Evolutionary conservation across 2,797 vertebrate genomes (phyloP), one percentile per base, ranked within the genome.

Genomic region (Pangasius djambal): DNA sequence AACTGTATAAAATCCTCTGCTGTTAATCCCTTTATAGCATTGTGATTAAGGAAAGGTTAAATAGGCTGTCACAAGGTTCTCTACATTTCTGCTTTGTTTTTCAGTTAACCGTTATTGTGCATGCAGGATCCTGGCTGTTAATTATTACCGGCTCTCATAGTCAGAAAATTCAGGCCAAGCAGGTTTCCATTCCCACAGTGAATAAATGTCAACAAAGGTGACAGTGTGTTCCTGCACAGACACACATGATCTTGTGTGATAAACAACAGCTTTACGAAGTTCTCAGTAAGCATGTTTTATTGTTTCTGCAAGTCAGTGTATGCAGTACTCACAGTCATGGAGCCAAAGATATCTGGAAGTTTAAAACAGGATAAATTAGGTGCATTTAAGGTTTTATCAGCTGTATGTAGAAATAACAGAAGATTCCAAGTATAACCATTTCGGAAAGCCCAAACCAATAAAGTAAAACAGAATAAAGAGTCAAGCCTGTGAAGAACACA

Each of bases 181-280:
- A 69, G 0, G 94, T 87, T 94, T 59, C 70, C 12, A n/a, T 88
- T 94, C 93, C 93, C 93, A 94, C 81, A 57, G 22, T 72, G 4
- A 48, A 31, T 63, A 31, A 67, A 28, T 34, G 37, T 86, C 65
- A 82, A 16, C n/a, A 82, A 5, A 0, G 4, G 28, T 77, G 37
- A 57, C 65, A 85, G 34, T 22, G 75, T 25, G 61, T 55, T 9
- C 72, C 28, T 61, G 77, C 8, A 52, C 40, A 65, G 37, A 34
- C 40, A 25, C 31, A 65, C 52, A 37, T n/a, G 10, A 18, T 3
- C 34, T 20, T 15, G 31, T 86, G 6, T 15, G 67, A 55, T 72
- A 72, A 70, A 55, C 18, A 85, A 40, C 84, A 37, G 83, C 4
- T 48, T 69, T 34, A 31, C 1, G 2, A 50, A 20, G 81, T 37